Conservation (phyloP, 2,113 vertebrate species). For the Rallus limicola region DNA sequence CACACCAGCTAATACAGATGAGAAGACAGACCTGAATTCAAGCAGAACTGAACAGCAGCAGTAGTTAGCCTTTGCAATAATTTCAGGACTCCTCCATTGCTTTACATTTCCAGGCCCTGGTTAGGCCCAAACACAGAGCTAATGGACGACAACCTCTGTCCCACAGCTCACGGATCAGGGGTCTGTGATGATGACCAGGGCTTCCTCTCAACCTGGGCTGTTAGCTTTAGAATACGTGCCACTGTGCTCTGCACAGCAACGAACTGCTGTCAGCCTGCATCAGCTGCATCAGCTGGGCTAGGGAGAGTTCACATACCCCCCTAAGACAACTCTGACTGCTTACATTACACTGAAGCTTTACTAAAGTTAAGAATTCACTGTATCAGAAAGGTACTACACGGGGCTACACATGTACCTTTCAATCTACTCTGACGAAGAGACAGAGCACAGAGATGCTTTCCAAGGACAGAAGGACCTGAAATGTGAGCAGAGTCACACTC, state of each 20-base stretch:
- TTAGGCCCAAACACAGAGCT: neutral
- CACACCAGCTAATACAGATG: neutral
- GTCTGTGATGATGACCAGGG: rapidly evolving
- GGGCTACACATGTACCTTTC: neutral
- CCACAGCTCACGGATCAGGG: neutral
- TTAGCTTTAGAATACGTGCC: neutral
- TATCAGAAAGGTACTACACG: neutral
- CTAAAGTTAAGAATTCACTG: neutral
- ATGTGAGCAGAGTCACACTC: neutral
- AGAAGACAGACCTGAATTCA: neutral
- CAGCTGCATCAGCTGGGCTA: neutral
- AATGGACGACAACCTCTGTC: neutral
- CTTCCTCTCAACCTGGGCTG: neutral
- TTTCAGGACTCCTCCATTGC: neutral
- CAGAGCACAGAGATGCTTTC: neutral
- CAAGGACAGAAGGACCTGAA: neutral
- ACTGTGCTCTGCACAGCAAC: neutral
- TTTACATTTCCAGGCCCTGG: neutral
- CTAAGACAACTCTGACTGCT: neutral
- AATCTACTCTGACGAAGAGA: neutral
- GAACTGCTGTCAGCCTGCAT: neutral
- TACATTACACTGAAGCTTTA: neutral
- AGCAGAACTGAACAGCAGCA: neutral
- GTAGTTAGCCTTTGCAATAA: neutral
- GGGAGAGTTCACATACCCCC: neutral